Conservation (phyloP, 2,113 vertebrate species). For the Oreotrochilus melanogaster region DNA sequence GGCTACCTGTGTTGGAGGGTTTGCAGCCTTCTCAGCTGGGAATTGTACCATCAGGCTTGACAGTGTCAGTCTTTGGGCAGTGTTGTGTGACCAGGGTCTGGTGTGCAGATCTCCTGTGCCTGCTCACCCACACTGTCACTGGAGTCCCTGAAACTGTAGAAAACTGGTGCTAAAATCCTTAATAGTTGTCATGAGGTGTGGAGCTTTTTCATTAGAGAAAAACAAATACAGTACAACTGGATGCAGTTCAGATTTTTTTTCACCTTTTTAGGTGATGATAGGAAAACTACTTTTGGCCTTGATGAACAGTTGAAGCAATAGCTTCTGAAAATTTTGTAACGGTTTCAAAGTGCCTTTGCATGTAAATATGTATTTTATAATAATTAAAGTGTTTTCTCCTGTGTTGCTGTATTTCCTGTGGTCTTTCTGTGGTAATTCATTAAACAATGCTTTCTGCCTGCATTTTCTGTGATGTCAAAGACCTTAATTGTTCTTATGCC, state of each 20-base stretch:
- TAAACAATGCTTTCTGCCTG: neutral
- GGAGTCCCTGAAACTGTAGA: neutral
- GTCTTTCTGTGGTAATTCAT: neutral
- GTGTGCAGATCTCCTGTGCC: neutral
- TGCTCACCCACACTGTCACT: neutral
- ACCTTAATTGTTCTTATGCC: neutral
- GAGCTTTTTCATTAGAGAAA: neutral
- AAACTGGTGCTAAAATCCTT: neutral
- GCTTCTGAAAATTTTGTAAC: neutral
- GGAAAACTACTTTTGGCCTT: neutral
- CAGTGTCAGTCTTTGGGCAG: neutral
- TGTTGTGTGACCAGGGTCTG: neutral
- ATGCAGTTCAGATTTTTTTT: neutral
- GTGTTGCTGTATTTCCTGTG: neutral
- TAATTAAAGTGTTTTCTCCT: slow-evolving; percentile 3
- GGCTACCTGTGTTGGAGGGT: no score
- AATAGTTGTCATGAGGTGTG: neutral
- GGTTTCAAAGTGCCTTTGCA: slow-evolving; percentile 32
- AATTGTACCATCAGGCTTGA: neutral
- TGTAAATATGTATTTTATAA: slow-evolving; percentile 55
- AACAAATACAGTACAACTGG: neutral
- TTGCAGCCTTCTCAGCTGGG: neutral
- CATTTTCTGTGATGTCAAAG: neutral
- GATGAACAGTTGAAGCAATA: neutral
- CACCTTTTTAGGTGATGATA: neutral